A percentile compares a stretch with the other conserved stretches of the same genome.
These are phyloP conservation scores for Pachyuromys duprasi DNA, from an alignment of 2,797 vertebrate species.

Conservation along the genomic window DNA sequence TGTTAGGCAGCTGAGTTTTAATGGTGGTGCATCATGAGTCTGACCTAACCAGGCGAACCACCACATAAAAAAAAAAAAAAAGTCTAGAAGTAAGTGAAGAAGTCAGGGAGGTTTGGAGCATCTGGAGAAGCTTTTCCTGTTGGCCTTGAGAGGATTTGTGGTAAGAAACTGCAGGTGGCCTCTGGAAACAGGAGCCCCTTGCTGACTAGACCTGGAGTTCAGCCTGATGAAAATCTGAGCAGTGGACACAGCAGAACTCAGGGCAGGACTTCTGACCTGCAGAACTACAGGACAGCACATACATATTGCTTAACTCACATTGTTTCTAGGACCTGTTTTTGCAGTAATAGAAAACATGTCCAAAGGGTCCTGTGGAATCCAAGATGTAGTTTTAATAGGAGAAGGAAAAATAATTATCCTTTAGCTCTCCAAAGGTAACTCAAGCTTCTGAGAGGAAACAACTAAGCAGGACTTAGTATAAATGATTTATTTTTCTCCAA, in stretches of 20 bases:
- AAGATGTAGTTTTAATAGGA: slow-evolving; percentile 16
- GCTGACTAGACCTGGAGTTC: neutral
- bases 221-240: neutral
- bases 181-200: neutral
- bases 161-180: neutral
- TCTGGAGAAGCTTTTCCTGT: neutral
- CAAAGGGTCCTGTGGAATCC: neutral
- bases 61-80: neutral
- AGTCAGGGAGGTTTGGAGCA: neutral
- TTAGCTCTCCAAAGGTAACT: slow-evolving; percentile 17
- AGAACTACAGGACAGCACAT: neutral
- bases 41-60: neutral
- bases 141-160: neutral
- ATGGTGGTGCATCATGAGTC: neutral
- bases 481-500: neutral
- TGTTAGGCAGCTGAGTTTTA: slow-evolving; percentile 6
- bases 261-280: neutral
- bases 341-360: slow-evolving; percentile 20
- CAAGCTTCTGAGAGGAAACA: slow-evolving; percentile 29
- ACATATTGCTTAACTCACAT: neutral
- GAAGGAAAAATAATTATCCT: neutral
- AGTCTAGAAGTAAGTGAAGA: neutral
- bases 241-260: neutral
- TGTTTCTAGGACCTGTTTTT: neutral
- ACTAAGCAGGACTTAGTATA: slow-evolving; percentile 21